These are phyloP conservation scores for Lumbricus terrestris DNA, from an alignment of 2,888 invertebrate genomes.

Conservation along the genomic window DNA sequence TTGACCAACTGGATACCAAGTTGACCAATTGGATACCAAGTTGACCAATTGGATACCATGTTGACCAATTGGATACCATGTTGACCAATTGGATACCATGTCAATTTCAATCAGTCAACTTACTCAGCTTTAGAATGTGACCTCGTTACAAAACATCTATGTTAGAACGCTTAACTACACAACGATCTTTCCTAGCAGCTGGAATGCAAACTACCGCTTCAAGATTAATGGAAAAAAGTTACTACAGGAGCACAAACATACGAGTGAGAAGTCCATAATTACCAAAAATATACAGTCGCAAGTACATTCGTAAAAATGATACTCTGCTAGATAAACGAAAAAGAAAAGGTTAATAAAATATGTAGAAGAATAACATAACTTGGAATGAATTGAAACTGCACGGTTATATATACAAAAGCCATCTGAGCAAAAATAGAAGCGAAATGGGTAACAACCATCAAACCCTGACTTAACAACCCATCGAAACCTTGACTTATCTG, in stretches of 20 bases:
- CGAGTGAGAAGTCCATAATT: not conserved
- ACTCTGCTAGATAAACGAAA: not conserved
- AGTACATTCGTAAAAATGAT: not conserved
- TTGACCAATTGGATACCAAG: too few species aligned
- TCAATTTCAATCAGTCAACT: not conserved
- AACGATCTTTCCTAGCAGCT: not conserved
- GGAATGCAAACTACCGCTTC: not conserved
- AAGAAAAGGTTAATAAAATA: not conserved
- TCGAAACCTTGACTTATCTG: not conserved
- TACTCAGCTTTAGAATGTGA: not conserved
- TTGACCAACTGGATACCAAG: too few species aligned
- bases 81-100: not conserved
- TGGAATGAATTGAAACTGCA: not conserved
- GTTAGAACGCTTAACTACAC: not conserved
- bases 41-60: too few species aligned
- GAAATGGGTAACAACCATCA: not conserved
- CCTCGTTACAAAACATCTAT: not conserved
- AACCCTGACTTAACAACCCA: not conserved
- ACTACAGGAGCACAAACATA: not conserved
- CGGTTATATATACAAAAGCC: not conserved
- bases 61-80: too few species aligned
- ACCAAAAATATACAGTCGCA: not conserved
- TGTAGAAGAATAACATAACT: not conserved
- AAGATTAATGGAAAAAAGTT: not conserved
- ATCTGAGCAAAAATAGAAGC: not conserved